phyloP scores from a whole-genome alignment of 1,140 invertebrate species.

The Saxidomus purpurata region DNA sequence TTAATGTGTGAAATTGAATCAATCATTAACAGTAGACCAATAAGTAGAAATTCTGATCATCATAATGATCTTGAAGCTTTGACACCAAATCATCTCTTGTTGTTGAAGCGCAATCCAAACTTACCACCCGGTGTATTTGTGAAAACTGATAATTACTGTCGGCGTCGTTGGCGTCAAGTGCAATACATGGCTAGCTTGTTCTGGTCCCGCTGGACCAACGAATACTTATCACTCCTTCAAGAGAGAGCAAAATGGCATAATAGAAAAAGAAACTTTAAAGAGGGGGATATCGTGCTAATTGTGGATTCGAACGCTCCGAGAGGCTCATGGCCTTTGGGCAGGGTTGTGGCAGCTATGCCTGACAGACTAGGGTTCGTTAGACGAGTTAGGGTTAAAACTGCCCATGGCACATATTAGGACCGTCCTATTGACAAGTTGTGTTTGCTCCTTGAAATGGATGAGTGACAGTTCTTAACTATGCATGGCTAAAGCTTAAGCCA shows the following conservation, averaged over 20 bases:
- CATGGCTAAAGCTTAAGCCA: too few relatives aligned
- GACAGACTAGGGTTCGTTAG: conserved; percentile 49
- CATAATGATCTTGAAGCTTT: too few relatives aligned
- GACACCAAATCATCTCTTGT: too few relatives aligned
- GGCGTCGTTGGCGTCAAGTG: conserved; percentile 70
- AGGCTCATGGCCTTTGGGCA: conserved; percentile 61
- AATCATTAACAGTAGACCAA: too few relatives aligned
- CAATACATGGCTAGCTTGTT: conserved; percentile 74
- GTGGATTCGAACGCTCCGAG: conserved; percentile 68
- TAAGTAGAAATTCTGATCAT: too few relatives aligned
- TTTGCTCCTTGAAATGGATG: conserved; percentile 47
- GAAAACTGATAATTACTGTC: conserved; percentile 67
- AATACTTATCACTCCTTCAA: conserved; percentile 70
- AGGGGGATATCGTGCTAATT: conserved; percentile 72
- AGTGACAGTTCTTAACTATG: too few relatives aligned
- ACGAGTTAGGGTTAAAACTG: conserved; percentile 21
- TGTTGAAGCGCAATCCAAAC: too few relatives aligned
- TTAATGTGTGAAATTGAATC: too few relatives aligned
- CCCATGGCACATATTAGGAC: neutral
- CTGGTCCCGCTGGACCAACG: conserved; percentile 69
- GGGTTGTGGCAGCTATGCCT: neutral
- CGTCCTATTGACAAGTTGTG: conserved; percentile 69
- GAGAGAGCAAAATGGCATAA: conserved; percentile 70
- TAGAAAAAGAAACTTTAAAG: conserved; percentile 54
- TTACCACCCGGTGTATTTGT: too few relatives aligned